These are phyloP conservation scores for Willowsia nigromaculata DNA, from an alignment of 2,888 invertebrate species.

Conservation along the genomic window DNA sequence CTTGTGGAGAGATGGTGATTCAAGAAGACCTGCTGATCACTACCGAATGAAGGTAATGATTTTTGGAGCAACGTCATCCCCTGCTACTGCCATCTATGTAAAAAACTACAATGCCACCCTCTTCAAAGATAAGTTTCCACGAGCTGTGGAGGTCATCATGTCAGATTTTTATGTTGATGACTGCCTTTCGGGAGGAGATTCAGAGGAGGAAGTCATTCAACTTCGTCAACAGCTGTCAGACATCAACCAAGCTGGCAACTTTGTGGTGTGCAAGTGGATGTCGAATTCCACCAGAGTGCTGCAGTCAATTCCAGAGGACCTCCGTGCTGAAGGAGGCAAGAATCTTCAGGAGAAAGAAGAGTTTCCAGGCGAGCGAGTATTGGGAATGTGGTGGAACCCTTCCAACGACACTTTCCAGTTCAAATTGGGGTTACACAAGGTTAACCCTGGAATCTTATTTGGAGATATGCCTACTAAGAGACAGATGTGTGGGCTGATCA, in stretches of 20 bases:
- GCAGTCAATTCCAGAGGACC: background rate
- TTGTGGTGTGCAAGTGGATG: background rate
- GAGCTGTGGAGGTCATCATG: background rate
- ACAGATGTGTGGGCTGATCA: background rate
- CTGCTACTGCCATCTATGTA: constrained; percentile 51
- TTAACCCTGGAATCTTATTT: background rate
- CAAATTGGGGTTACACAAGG: background rate
- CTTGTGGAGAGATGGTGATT: constrained; percentile 38
- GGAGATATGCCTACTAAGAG: background rate
- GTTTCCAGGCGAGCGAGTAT: background rate
- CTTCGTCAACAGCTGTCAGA: background rate
- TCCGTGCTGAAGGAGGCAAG: background rate
- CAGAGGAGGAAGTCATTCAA: background rate
- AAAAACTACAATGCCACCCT: constrained; percentile 39
- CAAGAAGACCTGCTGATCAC: background rate
- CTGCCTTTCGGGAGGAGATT: background rate
- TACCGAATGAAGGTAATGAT: constrained; percentile 48
- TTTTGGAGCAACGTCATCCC: constrained; percentile 69
- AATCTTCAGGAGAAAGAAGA: background rate
- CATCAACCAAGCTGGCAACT: background rate
- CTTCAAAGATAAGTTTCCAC: constrained; percentile 27
- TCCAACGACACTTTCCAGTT: background rate
- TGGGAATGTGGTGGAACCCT: background rate
- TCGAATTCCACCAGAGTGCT: background rate
- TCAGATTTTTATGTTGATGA: background rate